These are phyloP conservation scores for Meganola albula DNA, from an alignment of 2,888 invertebrate species.

Conservation along the genomic window DNA sequence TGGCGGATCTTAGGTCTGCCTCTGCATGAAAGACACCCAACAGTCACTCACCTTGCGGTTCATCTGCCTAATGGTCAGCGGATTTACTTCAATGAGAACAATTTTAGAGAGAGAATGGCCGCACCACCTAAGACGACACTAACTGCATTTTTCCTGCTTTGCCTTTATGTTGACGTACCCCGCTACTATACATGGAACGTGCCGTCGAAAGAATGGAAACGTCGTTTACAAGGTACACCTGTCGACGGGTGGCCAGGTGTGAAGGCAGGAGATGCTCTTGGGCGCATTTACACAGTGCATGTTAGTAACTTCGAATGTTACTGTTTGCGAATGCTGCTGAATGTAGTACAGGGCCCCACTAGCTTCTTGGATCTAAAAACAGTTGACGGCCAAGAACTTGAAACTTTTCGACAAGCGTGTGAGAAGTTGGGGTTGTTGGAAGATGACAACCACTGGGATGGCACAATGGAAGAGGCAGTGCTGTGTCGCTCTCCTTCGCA, in stretches of 20 bases:
- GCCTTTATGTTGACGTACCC: conserved; percentile 26
- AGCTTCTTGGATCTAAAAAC: too few species aligned
- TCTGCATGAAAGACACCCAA: conserved; percentile 19
- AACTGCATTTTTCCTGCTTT: conserved; percentile 15
- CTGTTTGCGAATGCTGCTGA: too few species aligned
- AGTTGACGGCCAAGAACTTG: too few species aligned
- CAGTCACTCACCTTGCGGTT: conserved; percentile 15
- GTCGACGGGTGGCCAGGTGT: conserved; percentile 9
- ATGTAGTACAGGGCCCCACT: too few species aligned
- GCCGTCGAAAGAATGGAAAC: conserved; percentile 22
- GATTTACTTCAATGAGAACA: conserved; percentile 6
- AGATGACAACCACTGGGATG: too few species aligned
- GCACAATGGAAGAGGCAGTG: too few species aligned
- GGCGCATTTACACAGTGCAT: conserved; percentile 8
- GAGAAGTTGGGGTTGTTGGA: too few species aligned
- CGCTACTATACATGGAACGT: conserved; percentile 26
- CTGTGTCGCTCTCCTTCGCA: too few species aligned
- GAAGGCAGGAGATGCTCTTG: conserved; percentile 12
- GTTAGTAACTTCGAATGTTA: too few species aligned
- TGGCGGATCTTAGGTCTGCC: conserved; percentile 18
- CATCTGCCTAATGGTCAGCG: conserved; percentile 19
- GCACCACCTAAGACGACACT: conserved; percentile 11
- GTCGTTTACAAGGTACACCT: conserved; percentile 17
- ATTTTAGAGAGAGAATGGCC: conserved; percentile 2
- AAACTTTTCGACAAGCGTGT: too few species aligned